Percentiles rank a stretch among this genome's conserved stretches.
Evolutionary conservation across 2,888 invertebrate species (phyloP).

Genomic region (Drosophila sordidula): DNA sequence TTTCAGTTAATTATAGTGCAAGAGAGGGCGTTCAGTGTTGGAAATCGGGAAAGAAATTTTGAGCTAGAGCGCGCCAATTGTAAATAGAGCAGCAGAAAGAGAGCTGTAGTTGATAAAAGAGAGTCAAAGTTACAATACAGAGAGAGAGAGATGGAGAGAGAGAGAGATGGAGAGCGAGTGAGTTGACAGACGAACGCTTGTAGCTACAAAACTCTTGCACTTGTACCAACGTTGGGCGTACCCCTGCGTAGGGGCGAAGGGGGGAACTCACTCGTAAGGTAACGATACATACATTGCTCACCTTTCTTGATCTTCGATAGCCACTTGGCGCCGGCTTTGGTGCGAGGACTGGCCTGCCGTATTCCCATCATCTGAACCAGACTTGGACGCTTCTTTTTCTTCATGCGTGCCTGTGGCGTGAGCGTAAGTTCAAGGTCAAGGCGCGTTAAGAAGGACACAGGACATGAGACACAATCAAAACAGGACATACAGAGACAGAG

Average conservation of each 20-base stretch:
- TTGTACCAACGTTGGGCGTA: slow-evolving; percentile 32
- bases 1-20: slow-evolving; percentile 12
- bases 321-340: slow-evolving; percentile 95
- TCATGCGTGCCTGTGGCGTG: slow-evolving; percentile 86
- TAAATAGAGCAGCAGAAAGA: slow-evolving; percentile 40
- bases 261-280: slow-evolving; percentile 42
- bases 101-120: slow-evolving; percentile 27
- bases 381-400: slow-evolving; percentile 92
- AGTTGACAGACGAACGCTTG: slow-evolving; percentile 49
- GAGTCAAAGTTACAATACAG: slow-evolving; percentile 34
- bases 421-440: slow-evolving; percentile 45
- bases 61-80: slow-evolving; percentile 79
- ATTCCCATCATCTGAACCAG: slow-evolving; percentile 93
- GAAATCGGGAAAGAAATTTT: slow-evolving; percentile 71
- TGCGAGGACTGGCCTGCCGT: slow-evolving; percentile 91
- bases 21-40: slow-evolving; percentile 19
- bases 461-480: slow-evolving; percentile 66
- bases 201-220: slow-evolving; percentile 76
- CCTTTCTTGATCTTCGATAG: slow-evolving; percentile 94
- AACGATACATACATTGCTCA: slow-evolving; percentile 87
- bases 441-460: slow-evolving; percentile 59
- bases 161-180: slow-evolving; percentile 17
- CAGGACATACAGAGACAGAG: slow-evolving; percentile 57
- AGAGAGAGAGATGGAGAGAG: slow-evolving; percentile 18
- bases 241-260: not conserved